A percentile compares a stretch with the other conserved stretches of the same genome.
Conservation (phyloP, 2,797 vertebrate genomes). For the Coregonus sp. region DNA sequence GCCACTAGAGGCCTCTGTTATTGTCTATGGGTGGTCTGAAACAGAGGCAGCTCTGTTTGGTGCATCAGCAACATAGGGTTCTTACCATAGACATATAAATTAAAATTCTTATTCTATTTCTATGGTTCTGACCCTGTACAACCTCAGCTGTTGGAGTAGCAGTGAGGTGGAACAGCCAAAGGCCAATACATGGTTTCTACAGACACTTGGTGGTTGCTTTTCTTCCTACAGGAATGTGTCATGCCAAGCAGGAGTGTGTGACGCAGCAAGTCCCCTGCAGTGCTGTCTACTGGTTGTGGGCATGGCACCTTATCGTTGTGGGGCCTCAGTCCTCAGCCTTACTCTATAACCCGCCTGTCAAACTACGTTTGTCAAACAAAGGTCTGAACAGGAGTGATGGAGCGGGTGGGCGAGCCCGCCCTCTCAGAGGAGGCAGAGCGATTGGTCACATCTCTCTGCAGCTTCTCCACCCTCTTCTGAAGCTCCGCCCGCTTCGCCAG, state of each 20-base stretch:
- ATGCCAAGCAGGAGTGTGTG: constrained; percentile 25
- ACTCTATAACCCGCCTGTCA: not conserved
- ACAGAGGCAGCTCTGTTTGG: constrained; percentile 30
- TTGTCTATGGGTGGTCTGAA: constrained; percentile 10
- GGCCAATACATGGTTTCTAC: constrained; percentile 26
- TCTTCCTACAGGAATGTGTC: constrained; percentile 29
- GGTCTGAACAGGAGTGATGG: constrained; percentile 89
- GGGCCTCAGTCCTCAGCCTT: constrained; percentile 8
- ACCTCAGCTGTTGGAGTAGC: constrained; percentile 22
- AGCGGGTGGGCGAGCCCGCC: constrained; percentile 85
- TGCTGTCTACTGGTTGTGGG: constrained; percentile 8
- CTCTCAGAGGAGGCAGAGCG: constrained; percentile 85
- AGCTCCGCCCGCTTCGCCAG: constrained; percentile 91
- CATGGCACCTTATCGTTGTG: constrained; percentile 28
- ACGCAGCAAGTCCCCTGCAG: constrained; percentile 10
- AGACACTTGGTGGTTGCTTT: constrained; percentile 37
- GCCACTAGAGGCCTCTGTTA: too few relatives aligned
- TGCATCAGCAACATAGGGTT: constrained; percentile 14
- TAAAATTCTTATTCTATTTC: constrained; percentile 8
- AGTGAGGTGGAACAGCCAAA: not conserved
- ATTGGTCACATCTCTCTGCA: constrained; percentile 89
- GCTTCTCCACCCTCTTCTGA: constrained; percentile 92
- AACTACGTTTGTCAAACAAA: constrained; percentile 77
- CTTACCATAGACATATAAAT: not conserved
- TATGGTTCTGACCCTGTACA: constrained; percentile 12